Percentiles rank a stretch among this genome's conserved stretches.
phyloP scores from a whole-genome alignment of 1,140 invertebrate genomes.

The Vanessa atalanta region DNA sequence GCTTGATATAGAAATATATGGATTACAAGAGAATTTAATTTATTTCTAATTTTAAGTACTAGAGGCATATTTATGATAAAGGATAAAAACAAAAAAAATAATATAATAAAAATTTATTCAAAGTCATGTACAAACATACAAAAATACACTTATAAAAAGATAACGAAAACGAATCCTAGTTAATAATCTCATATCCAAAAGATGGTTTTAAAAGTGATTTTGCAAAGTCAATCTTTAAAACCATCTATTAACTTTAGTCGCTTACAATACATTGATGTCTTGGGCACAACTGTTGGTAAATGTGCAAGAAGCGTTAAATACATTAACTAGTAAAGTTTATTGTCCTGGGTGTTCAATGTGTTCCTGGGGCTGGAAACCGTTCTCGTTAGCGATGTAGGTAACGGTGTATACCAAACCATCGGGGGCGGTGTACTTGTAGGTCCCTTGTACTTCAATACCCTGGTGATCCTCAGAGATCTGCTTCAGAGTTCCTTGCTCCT shows the following conservation, averaged over 20 bases:
- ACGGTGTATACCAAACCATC: slow-evolving; percentile 82
- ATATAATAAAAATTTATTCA: slow-evolving; percentile 45
- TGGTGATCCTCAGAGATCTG: slow-evolving; percentile 64
- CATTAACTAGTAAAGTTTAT: slow-evolving; percentile 23
- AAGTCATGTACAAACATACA: slow-evolving; percentile 48
- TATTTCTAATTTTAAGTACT: no score
- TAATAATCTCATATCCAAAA: slow-evolving; percentile 23
- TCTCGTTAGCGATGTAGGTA: slow-evolving; percentile 82
- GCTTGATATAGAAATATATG: no score
- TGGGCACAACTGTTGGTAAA: neutral
- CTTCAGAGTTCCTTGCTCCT: slow-evolving; percentile 68
- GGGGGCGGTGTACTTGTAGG: slow-evolving; percentile 81
- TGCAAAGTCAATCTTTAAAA: neutral
- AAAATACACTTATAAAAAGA: slow-evolving; percentile 38
- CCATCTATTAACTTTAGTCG: neutral
- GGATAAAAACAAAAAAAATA: slow-evolving; percentile 28
- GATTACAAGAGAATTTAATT: no score
- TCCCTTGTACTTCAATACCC: slow-evolving; percentile 73
- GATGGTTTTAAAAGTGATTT: slow-evolving; percentile 5
- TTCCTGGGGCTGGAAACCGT: slow-evolving; percentile 76
- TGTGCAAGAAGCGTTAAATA: neutral
- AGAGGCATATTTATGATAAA: no score
- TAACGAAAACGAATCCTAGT: slow-evolving; percentile 38
- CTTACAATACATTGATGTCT: neutral
- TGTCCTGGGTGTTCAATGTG: slow-evolving; percentile 64